Percentiles rank a stretch among this genome's conserved stretches.
Evolutionary conservation across 2,888 invertebrate species (phyloP).

Genomic region (Tipula unca): DNA sequence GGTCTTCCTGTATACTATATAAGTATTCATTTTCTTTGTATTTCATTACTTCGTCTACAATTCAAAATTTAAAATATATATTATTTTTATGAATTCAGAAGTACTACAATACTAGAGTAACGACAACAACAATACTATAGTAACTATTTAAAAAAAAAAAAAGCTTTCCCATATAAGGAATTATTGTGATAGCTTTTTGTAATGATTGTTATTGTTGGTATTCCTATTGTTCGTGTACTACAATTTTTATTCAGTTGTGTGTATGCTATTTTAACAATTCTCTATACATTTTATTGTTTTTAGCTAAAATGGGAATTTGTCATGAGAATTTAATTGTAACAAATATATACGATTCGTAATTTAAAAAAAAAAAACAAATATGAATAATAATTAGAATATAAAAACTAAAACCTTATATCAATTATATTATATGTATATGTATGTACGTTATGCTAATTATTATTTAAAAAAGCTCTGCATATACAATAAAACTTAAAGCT

Average conservation of each 20-base stretch:
- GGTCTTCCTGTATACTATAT: too few species aligned
- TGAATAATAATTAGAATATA: neutral
- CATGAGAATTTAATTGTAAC: neutral
- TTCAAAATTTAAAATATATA: too few species aligned
- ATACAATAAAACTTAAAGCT: neutral
- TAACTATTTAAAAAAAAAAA: too few species aligned
- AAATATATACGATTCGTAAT: neutral
- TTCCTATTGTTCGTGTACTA: too few species aligned
- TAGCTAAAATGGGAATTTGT: neutral
- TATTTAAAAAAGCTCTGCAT: neutral
- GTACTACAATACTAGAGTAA: too few species aligned
- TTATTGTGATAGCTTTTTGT: too few species aligned
- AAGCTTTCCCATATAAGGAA: too few species aligned
- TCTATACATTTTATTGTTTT: neutral
- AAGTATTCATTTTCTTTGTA: too few species aligned
- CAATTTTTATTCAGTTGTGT: neutral
- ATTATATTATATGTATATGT: neutral
- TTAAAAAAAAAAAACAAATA: neutral
- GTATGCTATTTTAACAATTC: neutral
- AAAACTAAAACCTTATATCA: neutral
- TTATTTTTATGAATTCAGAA: too few species aligned
- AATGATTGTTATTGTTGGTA: too few species aligned
- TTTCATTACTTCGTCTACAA: too few species aligned
- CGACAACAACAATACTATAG: too few species aligned
- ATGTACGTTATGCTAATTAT: neutral